phyloP scores from a whole-genome alignment of 2,113 vertebrate species.

The Miniopterus natalensis region DNA sequence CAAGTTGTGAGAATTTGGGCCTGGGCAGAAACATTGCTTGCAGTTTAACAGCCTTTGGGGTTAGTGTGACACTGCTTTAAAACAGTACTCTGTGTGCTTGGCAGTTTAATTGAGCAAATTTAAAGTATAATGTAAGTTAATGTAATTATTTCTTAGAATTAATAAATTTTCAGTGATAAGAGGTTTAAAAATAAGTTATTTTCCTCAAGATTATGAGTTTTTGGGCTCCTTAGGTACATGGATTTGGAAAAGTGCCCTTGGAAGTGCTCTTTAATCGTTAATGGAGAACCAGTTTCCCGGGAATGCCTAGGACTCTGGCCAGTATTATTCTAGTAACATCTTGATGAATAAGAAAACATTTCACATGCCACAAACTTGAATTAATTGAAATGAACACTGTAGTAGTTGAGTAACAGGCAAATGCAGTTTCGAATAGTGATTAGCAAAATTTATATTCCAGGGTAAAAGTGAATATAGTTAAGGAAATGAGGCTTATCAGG shows the following conservation, averaged over 20 bases:
- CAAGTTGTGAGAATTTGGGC: constrained; percentile 48
- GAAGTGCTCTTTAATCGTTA: background rate
- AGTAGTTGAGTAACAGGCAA: constrained; percentile 71
- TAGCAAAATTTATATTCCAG: constrained; percentile 81
- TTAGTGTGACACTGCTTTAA: background rate
- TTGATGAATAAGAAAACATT: constrained; percentile 70
- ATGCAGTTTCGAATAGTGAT: constrained; percentile 82
- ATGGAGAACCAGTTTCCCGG: background rate
- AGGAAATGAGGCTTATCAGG: constrained; percentile 84
- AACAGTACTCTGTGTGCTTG: background rate
- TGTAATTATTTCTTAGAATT: constrained; percentile 6
- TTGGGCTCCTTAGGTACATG: background rate
- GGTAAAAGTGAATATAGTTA: constrained; percentile 71
- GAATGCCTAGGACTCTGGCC: background rate
- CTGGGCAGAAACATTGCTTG: constrained; percentile 44
- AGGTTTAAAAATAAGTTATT: constrained; percentile 18
- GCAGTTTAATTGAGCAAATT: constrained; percentile 39
- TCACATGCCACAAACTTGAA: constrained; percentile 68
- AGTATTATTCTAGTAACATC: constrained; percentile 59
- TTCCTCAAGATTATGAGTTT: background rate
- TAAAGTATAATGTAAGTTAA: background rate
- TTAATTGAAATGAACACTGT: constrained; percentile 78
- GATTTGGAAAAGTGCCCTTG: background rate
- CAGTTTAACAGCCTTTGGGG: background rate
- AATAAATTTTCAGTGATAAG: background rate